Evolutionary conservation across 1,140 invertebrate genomes (phyloP), one percentile per base, ranked within the genome.

Genomic region (Patella vulgata): DNA sequence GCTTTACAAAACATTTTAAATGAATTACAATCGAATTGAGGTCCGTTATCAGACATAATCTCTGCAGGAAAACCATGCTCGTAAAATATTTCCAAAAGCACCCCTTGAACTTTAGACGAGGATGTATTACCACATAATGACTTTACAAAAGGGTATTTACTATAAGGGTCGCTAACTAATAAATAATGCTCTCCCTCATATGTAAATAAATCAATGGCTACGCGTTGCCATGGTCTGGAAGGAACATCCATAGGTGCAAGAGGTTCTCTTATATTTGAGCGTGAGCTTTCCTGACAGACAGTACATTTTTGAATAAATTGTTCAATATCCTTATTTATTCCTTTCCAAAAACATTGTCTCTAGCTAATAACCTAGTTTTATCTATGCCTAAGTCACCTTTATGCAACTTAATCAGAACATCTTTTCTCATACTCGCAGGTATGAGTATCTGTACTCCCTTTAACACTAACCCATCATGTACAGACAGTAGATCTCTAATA

Each of bases 371-470:
- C 21, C 33, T 14, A 36, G 40, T 57, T 27, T 60, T 59, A 28
- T 66, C 63, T 19, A 58, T 61, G 9, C 53, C 68, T 42, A 55
- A 42, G 31, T 68, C 65, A 36, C 28, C 23, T 31, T 42, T 8
- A 28, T 71, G 60, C 6, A 68, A 27, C 12, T 48, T 9, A 1
- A 46, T 6, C 17, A 67, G 44, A 6, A 65, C 55, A 8, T 60
- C 51, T 1, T 17, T 12, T 27, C 51, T 40, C 33, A 66, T 23
- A 21, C n/a, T 30, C 2, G 21, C 30, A 14, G 70, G 63, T n/a
- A 69, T 63, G 11, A 66, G n/a, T 6, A 72, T 11, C 25, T 53
- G 61, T 36, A 53, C 1, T 23, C 56, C 65, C 40, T 59, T 60
- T 23, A 68, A 63, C 3, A 60, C 30, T 12, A 70, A 9, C 47